These are phyloP conservation scores for Montipora foliosa DNA, from an alignment of 64 coral and sea anemone species.

Conservation along the genomic window DNA sequence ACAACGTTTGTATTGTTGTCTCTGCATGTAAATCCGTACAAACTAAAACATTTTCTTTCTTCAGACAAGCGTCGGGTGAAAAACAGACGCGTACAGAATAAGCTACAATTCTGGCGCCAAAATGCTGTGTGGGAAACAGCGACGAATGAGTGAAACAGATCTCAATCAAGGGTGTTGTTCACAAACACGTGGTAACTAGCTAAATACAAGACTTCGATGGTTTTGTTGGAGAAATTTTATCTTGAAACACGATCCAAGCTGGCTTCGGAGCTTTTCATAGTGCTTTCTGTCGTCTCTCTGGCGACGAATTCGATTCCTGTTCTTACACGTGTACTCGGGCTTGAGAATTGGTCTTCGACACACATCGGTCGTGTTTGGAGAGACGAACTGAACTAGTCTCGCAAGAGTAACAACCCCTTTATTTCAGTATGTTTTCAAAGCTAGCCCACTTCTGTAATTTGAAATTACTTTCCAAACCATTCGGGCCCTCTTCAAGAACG, in stretches of 20 bases:
- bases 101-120: background rate
- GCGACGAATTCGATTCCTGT: background rate
- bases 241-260: conserved; percentile 14
- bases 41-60: background rate
- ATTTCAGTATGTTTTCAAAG: background rate
- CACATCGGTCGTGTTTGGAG: background rate
- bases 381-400: background rate
- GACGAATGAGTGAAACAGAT: background rate
- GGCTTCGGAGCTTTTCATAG: background rate
- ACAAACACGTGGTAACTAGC: conserved; percentile 35
- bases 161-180: conserved; percentile 39
- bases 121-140: background rate
- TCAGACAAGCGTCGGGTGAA: background rate
- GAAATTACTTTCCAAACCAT: background rate
- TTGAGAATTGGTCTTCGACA: too few species aligned
- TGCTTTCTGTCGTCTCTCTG: background rate
- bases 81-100: background rate
- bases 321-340: conserved; percentile 1
- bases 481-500: background rate
- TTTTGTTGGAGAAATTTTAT: conserved; percentile 31
- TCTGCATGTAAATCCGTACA: background rate
- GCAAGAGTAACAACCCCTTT: background rate
- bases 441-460: background rate
- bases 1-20: conserved; percentile 33
- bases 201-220: conserved; percentile 11